Evolutionary conservation across 2,797 vertebrate species (phyloP), one percentile per base, ranked within the genome.

Genomic region (Sciaenops ocellatus): DNA sequence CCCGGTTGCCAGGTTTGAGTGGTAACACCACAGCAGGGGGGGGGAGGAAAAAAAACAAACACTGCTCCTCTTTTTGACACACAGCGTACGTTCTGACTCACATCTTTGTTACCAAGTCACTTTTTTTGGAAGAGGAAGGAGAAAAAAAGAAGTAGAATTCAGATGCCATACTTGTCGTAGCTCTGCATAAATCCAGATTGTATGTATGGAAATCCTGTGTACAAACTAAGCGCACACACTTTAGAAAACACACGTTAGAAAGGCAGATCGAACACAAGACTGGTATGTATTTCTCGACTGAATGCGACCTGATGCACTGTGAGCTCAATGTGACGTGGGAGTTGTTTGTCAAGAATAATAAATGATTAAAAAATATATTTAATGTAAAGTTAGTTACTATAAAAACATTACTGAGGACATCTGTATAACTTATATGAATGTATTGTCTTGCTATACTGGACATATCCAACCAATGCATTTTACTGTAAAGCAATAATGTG

Each of bases 231-330:
- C 69, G 61, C 87, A 85, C 89, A 88, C 86, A 86, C 76, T 82
- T 55, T 76, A 87, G 67, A 75, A 87, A 65, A 77, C 69, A 69
- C 86, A 71, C 12, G 17, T 77, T 82, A 52, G 78, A 78, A 83
- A 88, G 67, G 85, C 56, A 50, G 63, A 50, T 41, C 66, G 77
- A 85, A 88, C 78, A 82, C 60, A 85, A 82, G 65, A 82, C 67
- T 24, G 66, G 82, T 82, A 63, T 90, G 87, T 92, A 68, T 87
- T 93, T 90, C 85, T 95, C 93, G 96, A 97, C 89, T 93, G 94
- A 97, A 95, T 95, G 96, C 95, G 97, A 98, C 97, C 97, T 96
- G 96, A 97, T 96, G 96, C 97, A 98, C 98, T 98, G 97, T 98
- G 97, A 98, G 97, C 96, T 97, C 96, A 96, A 96, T 95, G 96